These are phyloP conservation scores for Campoletis sonorensis DNA, from an alignment of 1,140 invertebrate species.

Conservation along the genomic window DNA sequence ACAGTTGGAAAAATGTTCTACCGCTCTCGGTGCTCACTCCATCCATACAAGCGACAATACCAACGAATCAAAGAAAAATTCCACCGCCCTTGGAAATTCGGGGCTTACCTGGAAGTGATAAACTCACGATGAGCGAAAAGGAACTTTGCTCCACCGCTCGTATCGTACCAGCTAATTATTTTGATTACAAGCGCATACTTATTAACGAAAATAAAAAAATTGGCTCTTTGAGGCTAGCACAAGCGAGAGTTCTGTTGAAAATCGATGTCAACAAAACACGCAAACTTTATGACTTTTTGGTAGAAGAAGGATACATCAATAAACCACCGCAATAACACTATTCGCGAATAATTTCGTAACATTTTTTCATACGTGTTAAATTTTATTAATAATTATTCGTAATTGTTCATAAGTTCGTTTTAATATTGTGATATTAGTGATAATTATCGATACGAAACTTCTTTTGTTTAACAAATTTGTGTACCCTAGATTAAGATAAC, in stretches of 20 bases:
- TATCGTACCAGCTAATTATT: constrained; percentile 85
- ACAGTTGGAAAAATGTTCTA: constrained; percentile 67
- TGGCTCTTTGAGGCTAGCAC: constrained; percentile 84
- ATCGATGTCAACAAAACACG: constrained; percentile 97
- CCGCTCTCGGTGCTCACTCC: constrained; percentile 45
- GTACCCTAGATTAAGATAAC: too few relatives aligned
- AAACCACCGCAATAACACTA: constrained; percentile 69
- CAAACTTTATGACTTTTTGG: constrained; percentile 90
- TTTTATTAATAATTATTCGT: not conserved
- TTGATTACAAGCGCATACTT: constrained; percentile 86
- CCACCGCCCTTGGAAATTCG: constrained; percentile 85
- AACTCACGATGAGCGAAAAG: constrained; percentile 84
- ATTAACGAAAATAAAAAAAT: constrained; percentile 86
- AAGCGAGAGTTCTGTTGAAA: constrained; percentile 89
- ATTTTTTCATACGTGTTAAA: constrained; percentile 5
- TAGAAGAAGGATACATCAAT: constrained; percentile 83
- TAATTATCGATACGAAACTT: not conserved
- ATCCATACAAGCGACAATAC: constrained; percentile 41
- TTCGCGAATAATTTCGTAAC: constrained; percentile 17
- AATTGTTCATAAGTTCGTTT: not conserved
- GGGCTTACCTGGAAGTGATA: constrained; percentile 87
- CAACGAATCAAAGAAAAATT: constrained; percentile 62
- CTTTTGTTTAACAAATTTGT: constrained; percentile 36
- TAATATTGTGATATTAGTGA: constrained; percentile 21
- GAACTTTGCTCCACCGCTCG: constrained; percentile 86